Percentiles rank a stretch among this genome's conserved stretches.
Conservation (phyloP, 2,113 vertebrate genomes). For the Oncorhynchus clarkii region DNA sequence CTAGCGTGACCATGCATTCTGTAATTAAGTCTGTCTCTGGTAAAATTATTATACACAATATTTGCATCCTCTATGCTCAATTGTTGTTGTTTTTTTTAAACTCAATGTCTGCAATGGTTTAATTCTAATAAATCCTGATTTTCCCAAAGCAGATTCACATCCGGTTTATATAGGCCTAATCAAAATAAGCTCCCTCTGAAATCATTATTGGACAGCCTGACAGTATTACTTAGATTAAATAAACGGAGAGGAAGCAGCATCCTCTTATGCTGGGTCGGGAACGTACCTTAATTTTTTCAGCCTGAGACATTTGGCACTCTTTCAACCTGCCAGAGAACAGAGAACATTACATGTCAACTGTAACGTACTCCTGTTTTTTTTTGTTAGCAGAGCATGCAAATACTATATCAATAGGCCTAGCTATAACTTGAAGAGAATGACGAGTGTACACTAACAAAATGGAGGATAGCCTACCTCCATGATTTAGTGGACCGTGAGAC, state of each 20-base stretch:
- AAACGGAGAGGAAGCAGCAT: background rate
- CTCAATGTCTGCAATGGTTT: background rate
- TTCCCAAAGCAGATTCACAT: background rate
- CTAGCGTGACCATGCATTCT: background rate
- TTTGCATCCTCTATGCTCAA: background rate
- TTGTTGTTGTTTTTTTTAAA: background rate
- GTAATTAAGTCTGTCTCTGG: background rate
- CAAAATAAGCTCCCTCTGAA: background rate
- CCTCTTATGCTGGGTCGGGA: background rate
- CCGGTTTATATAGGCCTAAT: background rate
- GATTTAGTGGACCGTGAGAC: slow-evolving; percentile 28
- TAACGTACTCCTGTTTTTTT: background rate
- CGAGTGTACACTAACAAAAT: slow-evolving; percentile 12
- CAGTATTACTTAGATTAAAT: background rate
- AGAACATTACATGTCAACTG: background rate
- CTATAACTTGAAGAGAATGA: background rate
- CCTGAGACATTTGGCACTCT: slow-evolving; percentile 71
- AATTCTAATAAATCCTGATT: background rate
- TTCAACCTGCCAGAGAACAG: slow-evolving; percentile 44
- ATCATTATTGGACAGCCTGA: background rate
- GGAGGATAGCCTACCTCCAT: background rate
- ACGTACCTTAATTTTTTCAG: slow-evolving; percentile 77
- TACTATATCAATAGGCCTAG: background rate
- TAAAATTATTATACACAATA: background rate
- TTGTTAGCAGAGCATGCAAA: background rate